A percentile compares a stretch with the other conserved stretches of the same genome.
Evolutionary conservation across 2,113 vertebrate genomes (phyloP).

Genomic region (Bubo blakistoni): DNA sequence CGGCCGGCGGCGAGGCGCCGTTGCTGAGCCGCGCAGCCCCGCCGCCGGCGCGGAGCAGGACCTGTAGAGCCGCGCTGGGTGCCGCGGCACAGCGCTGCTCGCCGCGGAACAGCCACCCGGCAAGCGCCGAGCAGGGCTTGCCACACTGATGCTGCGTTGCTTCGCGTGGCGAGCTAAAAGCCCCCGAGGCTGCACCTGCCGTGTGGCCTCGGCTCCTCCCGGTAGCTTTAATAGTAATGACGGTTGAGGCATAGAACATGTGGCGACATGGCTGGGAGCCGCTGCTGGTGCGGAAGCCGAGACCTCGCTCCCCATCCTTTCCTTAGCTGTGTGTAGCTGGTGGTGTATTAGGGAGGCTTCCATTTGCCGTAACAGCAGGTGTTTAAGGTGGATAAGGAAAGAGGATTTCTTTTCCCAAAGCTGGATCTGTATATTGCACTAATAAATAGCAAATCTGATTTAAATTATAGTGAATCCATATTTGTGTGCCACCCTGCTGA

Average conservation of each 20-base stretch:
- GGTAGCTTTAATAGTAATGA: neutral
- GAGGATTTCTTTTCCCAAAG: neutral
- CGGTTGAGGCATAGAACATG: too few relatives aligned
- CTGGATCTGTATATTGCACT: neutral
- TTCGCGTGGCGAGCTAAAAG: neutral
- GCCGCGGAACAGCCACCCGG: accelerated
- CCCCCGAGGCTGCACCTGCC: neutral
- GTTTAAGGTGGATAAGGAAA: neutral
- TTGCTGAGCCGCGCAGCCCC: neutral
- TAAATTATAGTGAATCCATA: neutral
- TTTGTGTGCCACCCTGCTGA: neutral
- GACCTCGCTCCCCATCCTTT: neutral
- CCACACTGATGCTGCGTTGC: accelerated
- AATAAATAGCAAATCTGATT: neutral
- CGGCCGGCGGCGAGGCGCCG: neutral
- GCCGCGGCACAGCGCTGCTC: neutral
- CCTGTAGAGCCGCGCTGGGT: neutral
- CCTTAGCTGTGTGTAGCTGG: neutral
- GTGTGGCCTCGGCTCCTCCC: neutral
- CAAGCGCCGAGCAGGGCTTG: neutral
- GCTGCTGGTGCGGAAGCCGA: neutral
- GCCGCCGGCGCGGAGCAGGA: neutral
- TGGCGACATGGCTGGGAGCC: neutral
- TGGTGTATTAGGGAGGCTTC: neutral
- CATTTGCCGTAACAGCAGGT: neutral